Evolutionary conservation across 2,888 invertebrate genomes (phyloP), one percentile per base, ranked within the genome.

Genomic region (Elysia crispata): DNA sequence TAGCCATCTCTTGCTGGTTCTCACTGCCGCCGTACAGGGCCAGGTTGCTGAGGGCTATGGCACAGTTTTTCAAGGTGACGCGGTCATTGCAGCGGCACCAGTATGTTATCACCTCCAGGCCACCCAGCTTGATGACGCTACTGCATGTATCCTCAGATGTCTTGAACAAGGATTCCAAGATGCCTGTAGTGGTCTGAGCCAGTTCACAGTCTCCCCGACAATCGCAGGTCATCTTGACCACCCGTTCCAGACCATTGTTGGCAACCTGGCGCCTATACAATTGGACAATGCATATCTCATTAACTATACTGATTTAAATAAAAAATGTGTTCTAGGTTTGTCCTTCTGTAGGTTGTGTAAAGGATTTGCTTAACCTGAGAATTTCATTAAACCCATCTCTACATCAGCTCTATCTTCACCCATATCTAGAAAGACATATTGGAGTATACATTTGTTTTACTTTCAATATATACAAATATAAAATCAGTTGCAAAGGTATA

Each of bases 1-100:
- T 96, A 86, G 98, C 97, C 98, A 99, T 99, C 0, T 97, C 96
- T 92, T 97, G 97, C 92, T 98, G 98, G 91, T 98, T 98, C 90
- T 98, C 98, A 0, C 97, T 96, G 0, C 98, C 98, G 83, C 98
- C 98, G 90, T 98, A 99, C 1, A 99, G 94, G 33, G 98, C 97
- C 3, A 99, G 93, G 93, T 99, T 99, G 0, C 98, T 98, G 80
- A 99, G 93, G 0, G 99, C 99, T 77, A 97, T 97, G 5, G 99
- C 98, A 91, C 98, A 99, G 91, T 99, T 98, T 82, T 98, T 94
- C 86, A 98, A 93, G 0, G 97, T 98, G 92, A 87, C 96, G 0
- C 97, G 95, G 90, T 98, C 98, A 50, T 95, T 97, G 90, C 96
- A 96, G 87, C 98, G 94, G 90, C 98, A 98, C 93, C 98, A 97